Evolutionary conservation across 2,888 invertebrate species (phyloP).

Genomic region (Eilema sororculum): DNA sequence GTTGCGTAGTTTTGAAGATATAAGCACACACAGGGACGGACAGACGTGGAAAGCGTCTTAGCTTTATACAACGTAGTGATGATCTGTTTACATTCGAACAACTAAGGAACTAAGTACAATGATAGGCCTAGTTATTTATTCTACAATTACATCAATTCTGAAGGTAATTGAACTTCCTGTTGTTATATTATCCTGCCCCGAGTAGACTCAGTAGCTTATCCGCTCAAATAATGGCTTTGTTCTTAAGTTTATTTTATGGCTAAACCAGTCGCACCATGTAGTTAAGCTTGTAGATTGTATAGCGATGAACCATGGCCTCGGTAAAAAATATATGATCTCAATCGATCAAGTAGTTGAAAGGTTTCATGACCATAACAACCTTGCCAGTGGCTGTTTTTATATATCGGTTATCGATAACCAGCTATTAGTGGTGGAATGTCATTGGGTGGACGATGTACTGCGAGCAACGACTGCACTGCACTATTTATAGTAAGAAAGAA

Average conservation of each 20-base stretch:
- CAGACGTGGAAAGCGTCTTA: too few species aligned
- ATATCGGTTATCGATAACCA: not conserved
- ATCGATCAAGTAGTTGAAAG: not conserved
- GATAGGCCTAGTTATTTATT: slow-evolving; percentile 15
- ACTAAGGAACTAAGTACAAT: slow-evolving; percentile 12
- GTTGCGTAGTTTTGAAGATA: too few species aligned
- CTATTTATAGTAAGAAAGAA: too few species aligned
- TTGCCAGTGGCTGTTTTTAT: not conserved
- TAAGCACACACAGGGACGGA: too few species aligned
- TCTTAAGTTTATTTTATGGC: not conserved
- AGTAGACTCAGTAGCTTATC: slow-evolving; percentile 3
- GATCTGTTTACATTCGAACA: slow-evolving; percentile 7
- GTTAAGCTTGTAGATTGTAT: not conserved
- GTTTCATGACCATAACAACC: not conserved
- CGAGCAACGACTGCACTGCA: not conserved
- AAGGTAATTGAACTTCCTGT: slow-evolving; percentile 27
- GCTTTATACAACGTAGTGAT: not conserved
- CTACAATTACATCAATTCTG: slow-evolving; percentile 20
- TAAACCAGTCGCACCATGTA: not conserved
- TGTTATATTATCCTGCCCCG: slow-evolving; percentile 12
- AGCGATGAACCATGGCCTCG: slow-evolving; percentile 29
- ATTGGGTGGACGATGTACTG: not conserved
- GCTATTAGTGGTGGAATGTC: not conserved
- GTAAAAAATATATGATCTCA: slow-evolving; percentile 32
- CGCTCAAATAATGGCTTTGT: slow-evolving; percentile 5